A percentile compares a stretch with the other conserved stretches of the same genome.
phyloP scores from a whole-genome alignment of 2,113 vertebrate genomes.

The Leptobrachium leishanense region DNA sequence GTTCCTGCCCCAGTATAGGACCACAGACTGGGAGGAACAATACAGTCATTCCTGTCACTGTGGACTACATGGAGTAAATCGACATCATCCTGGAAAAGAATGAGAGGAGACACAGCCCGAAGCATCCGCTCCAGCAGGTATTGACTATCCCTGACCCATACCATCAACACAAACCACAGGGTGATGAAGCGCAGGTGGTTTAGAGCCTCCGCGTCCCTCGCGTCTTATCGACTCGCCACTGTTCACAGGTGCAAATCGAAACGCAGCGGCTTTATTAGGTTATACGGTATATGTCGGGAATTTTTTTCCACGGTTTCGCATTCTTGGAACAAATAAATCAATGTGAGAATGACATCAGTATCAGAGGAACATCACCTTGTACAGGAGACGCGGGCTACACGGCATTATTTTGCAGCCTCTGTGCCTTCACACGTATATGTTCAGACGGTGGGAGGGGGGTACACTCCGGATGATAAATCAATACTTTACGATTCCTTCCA shows the following conservation, averaged over 20 bases:
- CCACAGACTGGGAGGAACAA: too few relatives aligned
- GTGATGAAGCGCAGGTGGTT: neutral
- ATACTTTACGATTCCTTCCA: neutral
- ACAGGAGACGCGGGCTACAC: neutral
- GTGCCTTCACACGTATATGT: neutral
- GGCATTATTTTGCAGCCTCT: neutral
- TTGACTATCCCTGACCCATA: too few relatives aligned
- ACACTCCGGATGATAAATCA: neutral
- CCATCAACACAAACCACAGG: too few relatives aligned
- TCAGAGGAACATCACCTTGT: neutral
- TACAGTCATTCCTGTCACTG: too few relatives aligned
- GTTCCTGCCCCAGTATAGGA: too few relatives aligned
- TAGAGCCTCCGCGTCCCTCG: too few relatives aligned
- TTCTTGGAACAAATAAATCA: conserved; percentile 9
- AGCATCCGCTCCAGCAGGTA: too few relatives aligned
- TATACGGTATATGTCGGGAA: neutral
- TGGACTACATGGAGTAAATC: too few relatives aligned
- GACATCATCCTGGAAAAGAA: too few relatives aligned
- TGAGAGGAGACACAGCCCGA: too few relatives aligned
- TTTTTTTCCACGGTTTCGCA: neutral
- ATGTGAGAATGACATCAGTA: conserved; percentile 1
- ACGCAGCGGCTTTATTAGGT: neutral
- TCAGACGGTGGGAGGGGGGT: neutral
- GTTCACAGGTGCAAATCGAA: too few relatives aligned
- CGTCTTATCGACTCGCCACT: too few relatives aligned